Conservation (phyloP, 2,797 vertebrate genomes). For the Melanogrammus aeglefinus region DNA sequence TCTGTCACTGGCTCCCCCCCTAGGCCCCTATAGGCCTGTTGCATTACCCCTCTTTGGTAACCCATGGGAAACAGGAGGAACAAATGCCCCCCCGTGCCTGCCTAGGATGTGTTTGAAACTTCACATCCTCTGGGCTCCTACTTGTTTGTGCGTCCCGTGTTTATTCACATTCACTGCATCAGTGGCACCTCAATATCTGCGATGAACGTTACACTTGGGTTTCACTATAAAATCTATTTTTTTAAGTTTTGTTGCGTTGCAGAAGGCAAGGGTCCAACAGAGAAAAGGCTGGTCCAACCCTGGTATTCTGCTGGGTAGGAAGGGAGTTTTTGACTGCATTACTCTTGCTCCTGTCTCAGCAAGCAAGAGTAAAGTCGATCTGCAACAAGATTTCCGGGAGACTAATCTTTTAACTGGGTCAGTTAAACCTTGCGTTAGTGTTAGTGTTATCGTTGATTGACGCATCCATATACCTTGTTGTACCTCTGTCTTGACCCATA, state of each 20-base stretch:
- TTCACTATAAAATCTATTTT: background rate
- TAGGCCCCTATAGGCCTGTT: slow-evolving; percentile 21
- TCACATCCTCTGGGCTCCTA: slow-evolving; percentile 50
- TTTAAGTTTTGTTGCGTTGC: background rate
- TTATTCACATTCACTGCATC: background rate
- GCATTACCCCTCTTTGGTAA: slow-evolving; percentile 48
- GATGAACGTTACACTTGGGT: background rate
- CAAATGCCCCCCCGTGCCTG: slow-evolving; percentile 43
- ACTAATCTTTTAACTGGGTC: too few relatives aligned
- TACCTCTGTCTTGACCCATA: background rate
- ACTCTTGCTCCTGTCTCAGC: too few relatives aligned
- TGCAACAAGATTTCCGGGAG: background rate
- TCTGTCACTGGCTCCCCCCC: background rate
- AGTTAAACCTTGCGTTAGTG: too few relatives aligned
- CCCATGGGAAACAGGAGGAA: slow-evolving; percentile 58
- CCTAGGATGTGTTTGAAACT: slow-evolving; percentile 55
- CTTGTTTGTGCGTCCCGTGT: background rate
- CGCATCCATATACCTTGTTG: background rate
- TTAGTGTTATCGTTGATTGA: background rate
- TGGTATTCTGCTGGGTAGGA: background rate
- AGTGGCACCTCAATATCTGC: background rate
- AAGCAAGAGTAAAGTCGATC: too few relatives aligned
- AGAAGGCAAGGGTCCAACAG: background rate
- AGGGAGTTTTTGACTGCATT: background rate
- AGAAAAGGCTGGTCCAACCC: background rate